Evolutionary conservation across 2,113 vertebrate species (phyloP), one percentile per base, ranked within the genome.

Genomic region (Sisor rabdophorus): DNA sequence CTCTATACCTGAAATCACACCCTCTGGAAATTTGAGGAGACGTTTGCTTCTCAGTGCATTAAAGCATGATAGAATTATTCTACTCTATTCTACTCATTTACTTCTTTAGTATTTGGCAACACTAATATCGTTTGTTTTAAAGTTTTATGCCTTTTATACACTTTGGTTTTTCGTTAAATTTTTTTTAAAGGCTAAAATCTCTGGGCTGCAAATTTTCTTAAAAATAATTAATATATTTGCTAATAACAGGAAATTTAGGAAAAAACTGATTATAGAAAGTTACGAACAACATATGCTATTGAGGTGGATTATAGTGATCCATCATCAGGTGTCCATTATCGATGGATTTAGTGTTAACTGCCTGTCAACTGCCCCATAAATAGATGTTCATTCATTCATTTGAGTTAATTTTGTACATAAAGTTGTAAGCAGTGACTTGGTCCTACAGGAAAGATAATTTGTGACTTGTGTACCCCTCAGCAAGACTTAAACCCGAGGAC

Each of bases 111-210:
- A 32, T 76, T 54, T 17, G 48, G 40, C 16, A 65, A 73, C 60
- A 68, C 68, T 77, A 68, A 64, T 32, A 24, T 22, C 26, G 36
- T 56, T 6, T 16, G 48, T 61, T 70, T 55, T 17, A 53, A 68
- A 32, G 1, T 58, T 71, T 26, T 22, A 40, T 20, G 47, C 54
- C n/a, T 60, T 74, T 58, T 61, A n/a, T 47, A 36, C 68, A 3
- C 40, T n/a, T 9, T 11, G 4, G 47, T 28, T 64, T 44, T 56
- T 59, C n/a, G n/a, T n/a, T n/a, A n/a, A n/a, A n/a, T 10, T 0
- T 36, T 17, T 36, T 9, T 24, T 12, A 1, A 1, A 36, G 32
- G 1, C 0, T 44, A 5, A 36, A 36, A 36, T 36, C 32, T 36
- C 6, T 36, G 32, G 32, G 3, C 32, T 36, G 32, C 32, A 36